Conservation (phyloP, 2,797 vertebrate genomes). For the Thamnophis elegans region DNA sequence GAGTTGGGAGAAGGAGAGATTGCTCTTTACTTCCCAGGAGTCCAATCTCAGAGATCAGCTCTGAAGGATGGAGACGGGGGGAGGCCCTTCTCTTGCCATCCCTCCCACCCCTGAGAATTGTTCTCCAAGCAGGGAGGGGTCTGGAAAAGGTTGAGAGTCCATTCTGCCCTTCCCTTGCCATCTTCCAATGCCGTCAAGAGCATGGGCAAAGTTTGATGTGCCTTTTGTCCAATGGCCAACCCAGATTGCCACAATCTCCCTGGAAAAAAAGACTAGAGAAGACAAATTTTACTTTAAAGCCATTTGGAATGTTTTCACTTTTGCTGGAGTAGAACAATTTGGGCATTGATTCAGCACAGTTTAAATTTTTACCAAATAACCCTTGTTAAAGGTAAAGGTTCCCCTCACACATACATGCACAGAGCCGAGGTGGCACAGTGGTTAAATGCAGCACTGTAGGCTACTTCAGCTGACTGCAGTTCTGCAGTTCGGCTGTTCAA, state of each 20-base stretch:
- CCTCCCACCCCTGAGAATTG: neutral
- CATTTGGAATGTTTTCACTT: neutral
- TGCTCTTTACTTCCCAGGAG: neutral
- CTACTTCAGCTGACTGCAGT: too few relatives aligned
- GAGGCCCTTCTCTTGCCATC: neutral
- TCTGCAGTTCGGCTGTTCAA: too few relatives aligned
- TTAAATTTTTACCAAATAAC: neutral
- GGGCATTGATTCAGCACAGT: neutral
- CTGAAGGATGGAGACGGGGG: neutral
- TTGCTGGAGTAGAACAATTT: neutral
- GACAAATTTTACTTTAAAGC: neutral
- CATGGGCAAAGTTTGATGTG: neutral
- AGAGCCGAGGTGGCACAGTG: too few relatives aligned
- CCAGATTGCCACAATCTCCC: neutral
- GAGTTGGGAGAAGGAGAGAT: neutral
- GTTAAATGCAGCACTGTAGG: too few relatives aligned
- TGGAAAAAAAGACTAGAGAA: neutral
- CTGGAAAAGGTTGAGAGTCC: neutral
- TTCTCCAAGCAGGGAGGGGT: neutral
- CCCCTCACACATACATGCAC: too few relatives aligned
- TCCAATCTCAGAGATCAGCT: neutral
- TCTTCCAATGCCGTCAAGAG: neutral
- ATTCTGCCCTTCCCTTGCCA: neutral
- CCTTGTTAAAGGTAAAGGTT: neutral
- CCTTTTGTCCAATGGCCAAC: neutral